Conservation (phyloP, 1,140 invertebrate genomes). For the Piezodorus guildinii region DNA sequence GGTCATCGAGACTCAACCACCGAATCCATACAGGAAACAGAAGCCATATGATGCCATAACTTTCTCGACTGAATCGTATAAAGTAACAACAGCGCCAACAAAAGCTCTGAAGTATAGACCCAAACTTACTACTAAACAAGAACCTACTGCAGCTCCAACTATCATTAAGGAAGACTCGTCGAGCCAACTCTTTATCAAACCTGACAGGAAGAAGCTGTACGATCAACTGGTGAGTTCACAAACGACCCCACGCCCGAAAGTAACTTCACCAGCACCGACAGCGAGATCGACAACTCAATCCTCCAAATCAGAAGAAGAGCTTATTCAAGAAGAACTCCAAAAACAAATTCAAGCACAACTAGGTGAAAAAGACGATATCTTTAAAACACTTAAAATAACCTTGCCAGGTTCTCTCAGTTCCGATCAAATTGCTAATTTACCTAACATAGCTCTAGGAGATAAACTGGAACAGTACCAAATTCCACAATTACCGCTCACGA, state of each 20-base stretch:
- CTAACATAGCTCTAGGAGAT: slow-evolving; percentile 17
- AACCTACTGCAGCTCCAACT: not conserved
- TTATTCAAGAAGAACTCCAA: slow-evolving; percentile 25
- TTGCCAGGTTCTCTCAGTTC: slow-evolving; percentile 20
- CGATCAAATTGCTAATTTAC: slow-evolving; percentile 24
- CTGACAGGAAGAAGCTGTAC: slow-evolving; percentile 27
- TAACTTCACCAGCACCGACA: slow-evolving; percentile 3
- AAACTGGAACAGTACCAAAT: slow-evolving; percentile 11
- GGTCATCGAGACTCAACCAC: slow-evolving; percentile 35
- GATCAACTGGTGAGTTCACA: slow-evolving; percentile 15
- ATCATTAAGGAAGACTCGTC: not conserved
- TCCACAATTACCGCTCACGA: not conserved
- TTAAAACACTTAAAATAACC: slow-evolving; percentile 24
- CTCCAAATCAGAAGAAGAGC: slow-evolving; percentile 14
- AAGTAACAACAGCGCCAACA: slow-evolving; percentile 4
- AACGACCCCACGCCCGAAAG: not conserved
- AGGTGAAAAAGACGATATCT: slow-evolving; percentile 23
- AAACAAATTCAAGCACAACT: slow-evolving; percentile 26
- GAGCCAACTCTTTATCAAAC: slow-evolving; percentile 1
- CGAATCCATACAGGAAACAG: slow-evolving; percentile 34
- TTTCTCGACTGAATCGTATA: slow-evolving; percentile 16
- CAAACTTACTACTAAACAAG: slow-evolving; percentile 2
- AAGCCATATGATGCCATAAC: slow-evolving; percentile 23
- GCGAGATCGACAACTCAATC: slow-evolving; percentile 14
- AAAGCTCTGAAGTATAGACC: slow-evolving; percentile 20